These are phyloP conservation scores for Aspiorhynchus laticeps DNA, from an alignment of 2,113 vertebrate species.

Conservation along the genomic window DNA sequence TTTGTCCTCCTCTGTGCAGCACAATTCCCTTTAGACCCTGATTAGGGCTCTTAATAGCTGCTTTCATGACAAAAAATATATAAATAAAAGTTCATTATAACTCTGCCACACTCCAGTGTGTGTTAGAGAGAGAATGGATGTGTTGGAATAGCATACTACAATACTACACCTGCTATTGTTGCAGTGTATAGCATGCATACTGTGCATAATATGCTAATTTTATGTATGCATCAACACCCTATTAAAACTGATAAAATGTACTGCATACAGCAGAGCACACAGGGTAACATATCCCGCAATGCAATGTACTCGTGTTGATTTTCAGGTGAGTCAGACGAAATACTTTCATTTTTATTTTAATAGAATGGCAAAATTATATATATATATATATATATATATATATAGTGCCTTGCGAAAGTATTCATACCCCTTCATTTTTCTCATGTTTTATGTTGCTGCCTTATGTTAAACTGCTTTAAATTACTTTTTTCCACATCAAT, in stretches of 20 bases:
- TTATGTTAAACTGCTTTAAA: too few relatives aligned
- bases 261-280: neutral
- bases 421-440: too few relatives aligned
- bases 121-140: neutral
- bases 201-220: neutral
- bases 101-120: neutral
- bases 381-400: neutral
- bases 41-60: slow-evolving; percentile 33
- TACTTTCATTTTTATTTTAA: too few relatives aligned
- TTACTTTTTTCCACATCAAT: too few relatives aligned
- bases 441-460: too few relatives aligned
- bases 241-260: neutral
- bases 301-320: neutral
- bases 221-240: neutral
- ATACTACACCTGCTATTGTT: neutral
- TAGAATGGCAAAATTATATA: too few relatives aligned
- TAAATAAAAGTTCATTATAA: slow-evolving; percentile 19
- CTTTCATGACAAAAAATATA: slow-evolving; percentile 21
- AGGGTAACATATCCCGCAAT: neutral
- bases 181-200: neutral
- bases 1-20: slow-evolving; percentile 22
- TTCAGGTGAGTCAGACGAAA: neutral
- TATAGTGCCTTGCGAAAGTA: too few relatives aligned
- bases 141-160: neutral
- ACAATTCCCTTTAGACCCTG: slow-evolving; percentile 15